Percentiles rank a stretch among this genome's conserved stretches.
Conservation (phyloP, 92 coral and sea anemone genomes). For the Ricordea florida region DNA sequence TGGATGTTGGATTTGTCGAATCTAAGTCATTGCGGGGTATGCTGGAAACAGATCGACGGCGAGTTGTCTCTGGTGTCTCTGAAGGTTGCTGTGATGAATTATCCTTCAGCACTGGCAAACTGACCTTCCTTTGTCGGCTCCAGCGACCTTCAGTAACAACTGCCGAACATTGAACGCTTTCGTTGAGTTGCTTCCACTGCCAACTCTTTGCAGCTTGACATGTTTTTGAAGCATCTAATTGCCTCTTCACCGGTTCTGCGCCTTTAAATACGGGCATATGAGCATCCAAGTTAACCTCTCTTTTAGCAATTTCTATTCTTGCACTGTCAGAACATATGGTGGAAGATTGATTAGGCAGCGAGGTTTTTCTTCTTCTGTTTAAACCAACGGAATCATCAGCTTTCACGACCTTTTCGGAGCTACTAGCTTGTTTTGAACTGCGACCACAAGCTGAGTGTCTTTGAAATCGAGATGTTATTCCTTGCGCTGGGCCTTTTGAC, state of each 20-base stretch:
- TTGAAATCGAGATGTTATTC: neutral
- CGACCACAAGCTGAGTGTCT: neutral
- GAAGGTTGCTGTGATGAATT: no score
- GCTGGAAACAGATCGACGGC: neutral
- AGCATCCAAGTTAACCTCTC: slow-evolving; percentile 11
- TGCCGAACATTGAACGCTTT: no score
- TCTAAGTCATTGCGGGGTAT: neutral
- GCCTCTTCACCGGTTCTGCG: neutral
- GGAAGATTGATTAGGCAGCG: no score
- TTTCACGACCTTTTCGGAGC: neutral
- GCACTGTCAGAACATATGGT: slow-evolving; percentile 19
- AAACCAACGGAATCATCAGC: neutral
- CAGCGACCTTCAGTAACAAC: no score
- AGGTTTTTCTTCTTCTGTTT: neutral
- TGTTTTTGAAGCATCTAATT: neutral
- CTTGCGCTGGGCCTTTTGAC: no score
- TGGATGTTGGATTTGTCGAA: neutral
- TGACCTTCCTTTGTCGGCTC: no score
- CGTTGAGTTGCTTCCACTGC: no score
- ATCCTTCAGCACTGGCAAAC: no score
- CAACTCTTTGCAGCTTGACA: no score
- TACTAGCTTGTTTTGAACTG: neutral
- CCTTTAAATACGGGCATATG: slow-evolving; percentile 14
- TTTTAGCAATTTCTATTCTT: slow-evolving; percentile 5
- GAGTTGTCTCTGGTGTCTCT: neutral